phyloP scores from a whole-genome alignment of 2,797 vertebrate genomes.

The Platyrinchus mystaceus region DNA sequence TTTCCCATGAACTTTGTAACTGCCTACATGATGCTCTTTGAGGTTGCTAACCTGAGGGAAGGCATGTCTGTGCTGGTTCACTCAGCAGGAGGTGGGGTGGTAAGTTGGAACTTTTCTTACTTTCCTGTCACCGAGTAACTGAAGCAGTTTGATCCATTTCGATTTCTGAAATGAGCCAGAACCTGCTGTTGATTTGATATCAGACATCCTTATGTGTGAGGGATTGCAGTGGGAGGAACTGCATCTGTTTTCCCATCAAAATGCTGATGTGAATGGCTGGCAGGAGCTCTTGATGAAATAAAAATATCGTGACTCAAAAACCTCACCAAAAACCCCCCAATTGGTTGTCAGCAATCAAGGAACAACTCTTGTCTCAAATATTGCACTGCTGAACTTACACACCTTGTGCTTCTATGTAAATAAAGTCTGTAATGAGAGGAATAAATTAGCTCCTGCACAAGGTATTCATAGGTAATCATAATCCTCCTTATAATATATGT shows the following conservation, averaged over 20 bases:
- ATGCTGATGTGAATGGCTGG: neutral
- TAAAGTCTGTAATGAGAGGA: neutral
- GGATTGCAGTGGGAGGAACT: neutral
- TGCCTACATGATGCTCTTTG: constrained; percentile 99
- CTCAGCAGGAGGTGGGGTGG: constrained; percentile 95
- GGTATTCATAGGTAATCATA: neutral
- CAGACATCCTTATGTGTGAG: neutral
- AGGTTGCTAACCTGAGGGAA: constrained; percentile 93
- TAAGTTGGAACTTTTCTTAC: constrained; percentile 74
- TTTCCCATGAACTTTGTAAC: constrained; percentile 97
- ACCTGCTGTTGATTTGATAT: neutral
- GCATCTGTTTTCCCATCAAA: neutral
- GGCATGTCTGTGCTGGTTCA: constrained; percentile 98
- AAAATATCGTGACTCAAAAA: neutral
- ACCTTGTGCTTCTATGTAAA: neutral
- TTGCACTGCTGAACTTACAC: neutral
- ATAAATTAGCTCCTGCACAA: neutral
- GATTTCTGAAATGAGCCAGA: neutral
- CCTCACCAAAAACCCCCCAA: accelerated
- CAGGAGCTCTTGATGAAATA: neutral
- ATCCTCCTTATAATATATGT: neutral
- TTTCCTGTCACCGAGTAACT: neutral
- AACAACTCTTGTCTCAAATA: neutral
- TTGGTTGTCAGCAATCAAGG: neutral
- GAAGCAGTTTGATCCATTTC: neutral